phyloP scores from a whole-genome alignment of 2,113 vertebrate species.

The Prietella phreatophila region DNA sequence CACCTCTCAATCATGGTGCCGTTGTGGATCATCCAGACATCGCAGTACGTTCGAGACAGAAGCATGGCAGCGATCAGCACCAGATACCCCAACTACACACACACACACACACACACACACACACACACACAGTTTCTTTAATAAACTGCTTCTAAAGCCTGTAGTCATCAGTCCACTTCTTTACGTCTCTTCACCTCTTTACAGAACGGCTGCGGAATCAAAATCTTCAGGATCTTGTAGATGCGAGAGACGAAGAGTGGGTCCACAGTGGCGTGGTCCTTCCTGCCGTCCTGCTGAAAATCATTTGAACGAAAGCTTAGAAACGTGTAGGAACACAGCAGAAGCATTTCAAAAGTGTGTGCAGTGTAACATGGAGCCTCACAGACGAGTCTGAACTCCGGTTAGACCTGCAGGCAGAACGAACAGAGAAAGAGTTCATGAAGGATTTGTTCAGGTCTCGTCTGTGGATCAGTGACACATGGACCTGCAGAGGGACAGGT shows the following conservation, averaged over 20 bases:
- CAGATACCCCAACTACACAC: conserved; percentile 85
- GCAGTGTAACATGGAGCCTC: neutral
- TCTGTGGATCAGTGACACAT: neutral
- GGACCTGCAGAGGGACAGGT: neutral
- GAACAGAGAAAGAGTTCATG: neutral
- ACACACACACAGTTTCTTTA: conserved; percentile 3
- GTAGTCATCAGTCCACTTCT: neutral
- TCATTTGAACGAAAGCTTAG: neutral
- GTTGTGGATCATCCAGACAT: conserved; percentile 99
- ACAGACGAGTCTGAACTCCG: neutral
- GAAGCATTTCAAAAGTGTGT: neutral
- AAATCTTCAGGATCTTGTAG: conserved; percentile 79
- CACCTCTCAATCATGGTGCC: conserved; percentile 99
- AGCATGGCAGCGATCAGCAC: conserved; percentile 90
- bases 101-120: conserved; percentile 39
- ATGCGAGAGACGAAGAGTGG: conserved; percentile 83
- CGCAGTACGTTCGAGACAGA: conserved; percentile 91
- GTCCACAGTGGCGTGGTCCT: conserved; percentile 86
- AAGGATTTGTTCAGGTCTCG: neutral
- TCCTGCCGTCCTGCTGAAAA: conserved; percentile 84
- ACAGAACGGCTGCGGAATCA: conserved; percentile 84
- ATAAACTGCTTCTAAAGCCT: neutral
- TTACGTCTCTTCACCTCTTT: conserved; percentile 79
- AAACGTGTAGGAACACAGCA: neutral
- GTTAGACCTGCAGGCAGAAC: neutral